phyloP scores from a whole-genome alignment of 2,797 vertebrate species.

The Amblyraja radiata region DNA sequence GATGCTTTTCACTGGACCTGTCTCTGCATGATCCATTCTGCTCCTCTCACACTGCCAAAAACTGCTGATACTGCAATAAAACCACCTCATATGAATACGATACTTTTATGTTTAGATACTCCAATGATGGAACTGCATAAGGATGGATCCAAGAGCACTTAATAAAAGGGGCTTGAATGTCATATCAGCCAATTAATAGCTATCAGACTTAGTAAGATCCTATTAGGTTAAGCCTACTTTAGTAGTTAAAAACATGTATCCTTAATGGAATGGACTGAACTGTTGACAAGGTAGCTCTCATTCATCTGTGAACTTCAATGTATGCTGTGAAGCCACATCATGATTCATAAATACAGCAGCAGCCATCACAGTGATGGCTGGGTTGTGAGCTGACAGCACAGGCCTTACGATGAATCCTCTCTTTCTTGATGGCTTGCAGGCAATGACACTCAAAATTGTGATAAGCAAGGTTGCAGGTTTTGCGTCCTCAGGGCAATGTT shows the following conservation, averaged over 20 bases:
- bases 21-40: conserved; percentile 69
- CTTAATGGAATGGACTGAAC: not conserved
- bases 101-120: conserved; percentile 41
- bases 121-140: conserved; percentile 44
- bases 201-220: not conserved
- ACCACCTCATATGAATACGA: conserved; percentile 53
- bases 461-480: too few relatives aligned
- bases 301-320: too few relatives aligned
- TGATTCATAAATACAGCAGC: too few relatives aligned
- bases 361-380: too few relatives aligned
- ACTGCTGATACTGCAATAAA: conserved; percentile 63
- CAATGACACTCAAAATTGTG: too few relatives aligned
- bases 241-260: not conserved
- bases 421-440: too few relatives aligned
- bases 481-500: too few relatives aligned
- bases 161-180: not conserved
- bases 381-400: too few relatives aligned
- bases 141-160: conserved; percentile 9
- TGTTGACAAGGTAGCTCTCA: too few relatives aligned
- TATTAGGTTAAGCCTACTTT: conserved; percentile 1
- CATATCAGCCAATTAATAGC: not conserved
- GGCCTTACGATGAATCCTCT: too few relatives aligned
- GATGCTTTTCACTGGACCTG: conserved; percentile 66
- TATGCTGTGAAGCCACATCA: too few relatives aligned
- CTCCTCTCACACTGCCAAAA: conserved; percentile 72